phyloP scores from a whole-genome alignment of 2,113 vertebrate species.

The Callocephalon fimbriatum region DNA sequence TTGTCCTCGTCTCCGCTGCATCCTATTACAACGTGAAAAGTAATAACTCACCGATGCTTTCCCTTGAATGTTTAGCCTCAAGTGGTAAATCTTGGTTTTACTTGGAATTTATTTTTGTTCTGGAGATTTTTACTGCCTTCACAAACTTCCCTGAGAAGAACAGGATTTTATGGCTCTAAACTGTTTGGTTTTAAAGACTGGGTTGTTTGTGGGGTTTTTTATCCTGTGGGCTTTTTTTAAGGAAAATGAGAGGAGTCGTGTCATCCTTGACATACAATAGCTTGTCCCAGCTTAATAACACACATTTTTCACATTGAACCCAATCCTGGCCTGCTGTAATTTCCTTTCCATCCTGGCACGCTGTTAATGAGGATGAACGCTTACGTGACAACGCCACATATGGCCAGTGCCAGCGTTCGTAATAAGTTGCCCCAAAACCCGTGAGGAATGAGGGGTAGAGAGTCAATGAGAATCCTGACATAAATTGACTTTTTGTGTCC shows the following conservation, averaged over 20 bases:
- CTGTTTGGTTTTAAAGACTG: background rate
- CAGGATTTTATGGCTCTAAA: background rate
- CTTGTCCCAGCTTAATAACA: background rate
- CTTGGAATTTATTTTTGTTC: slow-evolving; percentile 1
- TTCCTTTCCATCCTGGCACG: background rate
- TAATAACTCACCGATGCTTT: background rate
- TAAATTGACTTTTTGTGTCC: slow-evolving; percentile 61
- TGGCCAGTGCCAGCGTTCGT: background rate
- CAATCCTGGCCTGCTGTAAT: background rate
- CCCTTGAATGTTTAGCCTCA: background rate
- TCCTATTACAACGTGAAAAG: background rate
- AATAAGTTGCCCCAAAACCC: background rate
- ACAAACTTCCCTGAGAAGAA: background rate
- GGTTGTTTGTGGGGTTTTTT: background rate
- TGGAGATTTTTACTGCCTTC: background rate
- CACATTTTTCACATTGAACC: background rate
- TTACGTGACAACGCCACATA: background rate
- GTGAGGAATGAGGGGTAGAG: background rate
- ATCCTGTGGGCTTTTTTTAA: background rate
- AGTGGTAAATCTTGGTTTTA: background rate
- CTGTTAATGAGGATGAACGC: background rate
- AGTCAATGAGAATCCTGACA: background rate
- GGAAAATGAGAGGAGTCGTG: background rate
- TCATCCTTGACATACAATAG: background rate
- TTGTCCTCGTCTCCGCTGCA: background rate